Conservation (phyloP, 2,113 vertebrate species). For the Athene cunicularia region DNA sequence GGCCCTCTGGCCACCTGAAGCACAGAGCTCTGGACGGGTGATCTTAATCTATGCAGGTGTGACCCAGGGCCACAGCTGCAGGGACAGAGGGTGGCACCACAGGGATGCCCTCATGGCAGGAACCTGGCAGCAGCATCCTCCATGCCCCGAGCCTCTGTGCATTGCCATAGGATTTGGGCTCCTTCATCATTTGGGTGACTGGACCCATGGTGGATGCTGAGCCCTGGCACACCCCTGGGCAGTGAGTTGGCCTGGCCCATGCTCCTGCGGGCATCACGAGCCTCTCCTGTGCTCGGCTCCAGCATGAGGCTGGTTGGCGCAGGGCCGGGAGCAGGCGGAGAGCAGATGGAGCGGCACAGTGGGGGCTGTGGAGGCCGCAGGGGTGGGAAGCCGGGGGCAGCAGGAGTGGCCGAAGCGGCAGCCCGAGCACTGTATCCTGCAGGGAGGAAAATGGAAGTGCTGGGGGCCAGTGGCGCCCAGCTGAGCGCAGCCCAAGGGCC, state of each 20-base stretch:
- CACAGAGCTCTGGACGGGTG: not conserved
- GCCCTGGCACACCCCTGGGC: not conserved
- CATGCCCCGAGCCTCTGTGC: rapidly evolving
- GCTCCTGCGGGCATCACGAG: rapidly evolving
- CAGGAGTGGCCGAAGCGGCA: not conserved
- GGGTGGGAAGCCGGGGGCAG: not conserved
- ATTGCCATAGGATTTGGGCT: not conserved
- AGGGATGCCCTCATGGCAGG: not conserved
- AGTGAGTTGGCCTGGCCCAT: rapidly evolving
- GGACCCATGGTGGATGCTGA: not conserved
- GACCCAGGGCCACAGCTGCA: not conserved
- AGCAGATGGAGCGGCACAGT: constrained; percentile 24
- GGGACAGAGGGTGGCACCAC: not conserved
- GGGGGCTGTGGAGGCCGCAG: not conserved
- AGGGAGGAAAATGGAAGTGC: not conserved
- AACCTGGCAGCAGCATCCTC: not conserved
- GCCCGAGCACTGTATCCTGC: not conserved
- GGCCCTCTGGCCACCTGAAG: rapidly evolving
- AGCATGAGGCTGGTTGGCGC: rapidly evolving
- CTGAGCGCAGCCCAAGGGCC: not conserved
- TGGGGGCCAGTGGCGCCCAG: rapidly evolving
- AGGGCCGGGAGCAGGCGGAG: not conserved
- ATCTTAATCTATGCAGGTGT: not conserved
- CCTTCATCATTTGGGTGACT: not conserved
- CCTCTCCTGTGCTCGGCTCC: not conserved